Conservation (phyloP, 2,113 vertebrate genomes). For the Trichechus manatus region DNA sequence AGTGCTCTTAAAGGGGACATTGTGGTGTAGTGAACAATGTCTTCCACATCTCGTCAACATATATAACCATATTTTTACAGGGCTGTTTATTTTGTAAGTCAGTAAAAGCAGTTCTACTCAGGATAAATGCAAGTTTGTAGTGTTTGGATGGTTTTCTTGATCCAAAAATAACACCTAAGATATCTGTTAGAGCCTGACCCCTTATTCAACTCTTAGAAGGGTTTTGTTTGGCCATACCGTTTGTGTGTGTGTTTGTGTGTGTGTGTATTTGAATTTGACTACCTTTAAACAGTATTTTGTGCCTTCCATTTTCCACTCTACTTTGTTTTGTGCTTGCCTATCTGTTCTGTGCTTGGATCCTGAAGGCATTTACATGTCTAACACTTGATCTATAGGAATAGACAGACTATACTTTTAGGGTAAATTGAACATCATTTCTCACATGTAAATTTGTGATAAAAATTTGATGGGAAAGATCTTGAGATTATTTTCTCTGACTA, state of each 20-base stretch:
- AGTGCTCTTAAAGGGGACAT: background rate
- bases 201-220: background rate
- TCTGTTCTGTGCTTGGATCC: slow-evolving; percentile 37
- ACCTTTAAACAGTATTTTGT: slow-evolving; percentile 2
- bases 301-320: background rate
- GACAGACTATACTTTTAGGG: background rate
- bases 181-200: background rate
- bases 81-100: background rate
- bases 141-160: background rate
- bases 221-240: background rate
- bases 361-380: slow-evolving; percentile 8
- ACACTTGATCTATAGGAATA: background rate
- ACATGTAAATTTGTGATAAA: background rate
- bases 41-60: background rate
- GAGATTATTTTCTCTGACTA: background rate
- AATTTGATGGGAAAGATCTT: slow-evolving; percentile 12
- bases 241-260: background rate
- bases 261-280: background rate
- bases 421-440: slow-evolving; percentile 39
- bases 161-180: slow-evolving; percentile 48
- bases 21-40: background rate
- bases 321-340: slow-evolving; percentile 13
- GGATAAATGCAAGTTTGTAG: slow-evolving; percentile 15
- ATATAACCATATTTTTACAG: background rate
- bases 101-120: background rate